phyloP scores from a whole-genome alignment of 1,140 invertebrate species.

The Atta colombica region DNA sequence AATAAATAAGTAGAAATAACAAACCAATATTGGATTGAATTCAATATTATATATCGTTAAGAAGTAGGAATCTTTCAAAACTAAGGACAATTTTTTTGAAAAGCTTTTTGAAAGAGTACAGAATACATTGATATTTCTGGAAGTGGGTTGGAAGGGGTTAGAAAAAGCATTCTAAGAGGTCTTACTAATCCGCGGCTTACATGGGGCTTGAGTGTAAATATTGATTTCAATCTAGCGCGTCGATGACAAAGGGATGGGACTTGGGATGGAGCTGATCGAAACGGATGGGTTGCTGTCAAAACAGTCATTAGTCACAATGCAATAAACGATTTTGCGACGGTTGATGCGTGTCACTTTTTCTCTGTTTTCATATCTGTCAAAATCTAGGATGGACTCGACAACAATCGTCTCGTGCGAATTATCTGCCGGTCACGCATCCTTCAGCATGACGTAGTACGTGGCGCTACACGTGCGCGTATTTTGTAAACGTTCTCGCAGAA shows the following conservation, averaged over 20 bases:
- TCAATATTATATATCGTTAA: not conserved
- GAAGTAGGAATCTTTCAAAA: not conserved
- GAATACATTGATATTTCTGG: too few relatives aligned
- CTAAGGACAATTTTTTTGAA: conserved; percentile 25
- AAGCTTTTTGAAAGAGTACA: not conserved
- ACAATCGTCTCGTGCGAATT: not conserved
- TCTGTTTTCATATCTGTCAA: conserved; percentile 10
- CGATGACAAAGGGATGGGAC: conserved; percentile 73
- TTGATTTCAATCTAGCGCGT: conserved; percentile 82
- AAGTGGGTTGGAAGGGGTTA: conserved; percentile 79
- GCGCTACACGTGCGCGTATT: not conserved
- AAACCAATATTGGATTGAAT: not conserved
- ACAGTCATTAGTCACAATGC: conserved; percentile 78
- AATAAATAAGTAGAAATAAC: not conserved
- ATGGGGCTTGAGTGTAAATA: conserved; percentile 81
- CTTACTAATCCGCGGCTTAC: conserved; percentile 78
- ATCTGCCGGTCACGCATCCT: not conserved
- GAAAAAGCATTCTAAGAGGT: conserved; percentile 56
- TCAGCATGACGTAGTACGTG: not conserved
- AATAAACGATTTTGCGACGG: conserved; percentile 53
- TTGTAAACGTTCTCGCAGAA: not conserved
- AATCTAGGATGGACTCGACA: conserved; percentile 6
- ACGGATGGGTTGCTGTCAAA: conserved; percentile 79
- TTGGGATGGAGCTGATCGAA: not conserved
- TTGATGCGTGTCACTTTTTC: not conserved